Conservation (phyloP, 1,140 invertebrate genomes). For the Nasonia longicornis region DNA sequence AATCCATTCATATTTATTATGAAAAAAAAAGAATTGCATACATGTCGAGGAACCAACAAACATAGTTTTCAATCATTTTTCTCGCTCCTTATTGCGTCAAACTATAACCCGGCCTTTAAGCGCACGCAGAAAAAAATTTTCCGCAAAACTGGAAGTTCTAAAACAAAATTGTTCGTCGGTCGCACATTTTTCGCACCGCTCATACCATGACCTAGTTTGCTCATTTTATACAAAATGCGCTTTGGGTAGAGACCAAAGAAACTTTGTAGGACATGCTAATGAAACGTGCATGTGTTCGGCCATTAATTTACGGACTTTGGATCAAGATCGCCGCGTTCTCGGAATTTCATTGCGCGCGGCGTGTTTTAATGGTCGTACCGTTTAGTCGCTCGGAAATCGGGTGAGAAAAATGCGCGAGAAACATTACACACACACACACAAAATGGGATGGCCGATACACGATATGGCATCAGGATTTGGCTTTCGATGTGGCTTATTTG, state of each 20-base stretch:
- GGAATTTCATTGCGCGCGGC: background rate
- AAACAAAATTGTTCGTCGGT: background rate
- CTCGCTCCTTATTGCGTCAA: too few species aligned
- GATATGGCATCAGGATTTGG: conserved; percentile 12
- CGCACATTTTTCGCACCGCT: background rate
- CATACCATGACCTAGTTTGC: background rate
- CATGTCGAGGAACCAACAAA: too few species aligned
- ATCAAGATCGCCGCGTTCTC: background rate
- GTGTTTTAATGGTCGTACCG: background rate
- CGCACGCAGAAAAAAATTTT: background rate
- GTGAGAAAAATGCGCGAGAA: background rate
- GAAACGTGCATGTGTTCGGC: background rate
- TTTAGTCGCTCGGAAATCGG: background rate
- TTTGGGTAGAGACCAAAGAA: background rate
- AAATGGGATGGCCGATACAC: background rate
- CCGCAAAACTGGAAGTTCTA: background rate
- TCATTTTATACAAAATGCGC: background rate
- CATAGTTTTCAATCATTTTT: too few species aligned
- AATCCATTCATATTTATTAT: too few species aligned
- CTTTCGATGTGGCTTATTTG: conserved; percentile 11
- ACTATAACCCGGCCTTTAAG: too few species aligned
- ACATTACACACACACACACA: background rate
- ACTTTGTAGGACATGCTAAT: background rate
- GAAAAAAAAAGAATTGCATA: too few species aligned
- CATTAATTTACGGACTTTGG: background rate